phyloP scores from a whole-genome alignment of 2,797 vertebrate species.

The Cirrhinus mrigala region DNA sequence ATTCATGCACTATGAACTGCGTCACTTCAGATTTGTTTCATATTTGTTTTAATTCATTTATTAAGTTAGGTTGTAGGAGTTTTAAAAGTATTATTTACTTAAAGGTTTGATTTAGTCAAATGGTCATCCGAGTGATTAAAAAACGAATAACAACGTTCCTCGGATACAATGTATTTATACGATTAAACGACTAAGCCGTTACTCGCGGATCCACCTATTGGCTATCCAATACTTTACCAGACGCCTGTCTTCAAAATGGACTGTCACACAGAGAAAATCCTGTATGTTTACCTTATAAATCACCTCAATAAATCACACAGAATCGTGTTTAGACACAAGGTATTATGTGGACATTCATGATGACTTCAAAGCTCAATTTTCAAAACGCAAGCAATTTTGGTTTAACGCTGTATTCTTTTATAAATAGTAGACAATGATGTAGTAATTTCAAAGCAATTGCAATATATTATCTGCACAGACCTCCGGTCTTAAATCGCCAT shows the following conservation, averaged over 20 bases:
- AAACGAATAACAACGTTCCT: not conserved
- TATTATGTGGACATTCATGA: conserved; percentile 1
- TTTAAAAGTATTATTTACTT: not conserved
- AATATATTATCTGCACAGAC: not conserved
- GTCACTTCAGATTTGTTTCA: not conserved
- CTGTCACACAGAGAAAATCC: not conserved
- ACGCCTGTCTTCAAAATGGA: not conserved
- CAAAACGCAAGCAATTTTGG: not conserved
- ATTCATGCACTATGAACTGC: conserved; percentile 4
- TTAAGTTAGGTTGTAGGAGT: not conserved
- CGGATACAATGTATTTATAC: not conserved
- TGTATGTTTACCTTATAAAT: not conserved
- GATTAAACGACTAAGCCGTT: not conserved
- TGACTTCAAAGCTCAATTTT: not conserved
- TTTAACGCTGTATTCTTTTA: not conserved
- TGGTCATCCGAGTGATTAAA: not conserved
- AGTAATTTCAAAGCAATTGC: conserved; percentile 3
- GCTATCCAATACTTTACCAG: not conserved
- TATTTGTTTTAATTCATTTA: not conserved
- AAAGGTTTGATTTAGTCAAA: not conserved
- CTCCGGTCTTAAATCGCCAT: not conserved
- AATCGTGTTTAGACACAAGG: not conserved
- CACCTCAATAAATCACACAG: not conserved
- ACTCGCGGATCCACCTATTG: not conserved
- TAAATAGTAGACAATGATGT: not conserved